Evolutionary conservation across 2,888 invertebrate species (phyloP).

Genomic region (Andricus curvator): DNA sequence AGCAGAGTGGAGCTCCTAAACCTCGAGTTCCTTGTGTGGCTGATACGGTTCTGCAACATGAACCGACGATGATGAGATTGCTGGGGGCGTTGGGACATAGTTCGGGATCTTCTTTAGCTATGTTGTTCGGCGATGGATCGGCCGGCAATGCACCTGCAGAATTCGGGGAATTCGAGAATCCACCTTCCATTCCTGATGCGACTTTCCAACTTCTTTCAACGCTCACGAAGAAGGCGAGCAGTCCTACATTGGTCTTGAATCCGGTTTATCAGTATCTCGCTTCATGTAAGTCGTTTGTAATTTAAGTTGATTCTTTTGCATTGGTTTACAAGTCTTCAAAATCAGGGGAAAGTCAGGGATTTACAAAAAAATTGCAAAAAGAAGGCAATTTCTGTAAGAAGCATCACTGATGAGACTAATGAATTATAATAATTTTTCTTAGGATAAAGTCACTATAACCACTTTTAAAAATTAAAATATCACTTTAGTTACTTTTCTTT

Average conservation of each 20-base stretch:
- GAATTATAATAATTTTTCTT: no score
- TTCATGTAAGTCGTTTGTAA: constrained; percentile 73
- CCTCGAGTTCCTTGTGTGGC: constrained; percentile 84
- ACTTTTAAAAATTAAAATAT: no score
- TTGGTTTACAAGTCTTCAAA: not conserved
- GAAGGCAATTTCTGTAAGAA: no score
- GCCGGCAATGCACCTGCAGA: constrained; percentile 72
- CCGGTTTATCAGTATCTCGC: constrained; percentile 83
- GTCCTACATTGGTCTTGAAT: constrained; percentile 87
- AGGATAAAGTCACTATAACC: no score
- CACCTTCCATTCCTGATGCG: constrained; percentile 90
- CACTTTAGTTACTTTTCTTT: no score
- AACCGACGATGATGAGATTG: constrained; percentile 90
- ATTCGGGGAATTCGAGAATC: constrained; percentile 80
- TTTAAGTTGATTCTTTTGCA: constrained; percentile 13
- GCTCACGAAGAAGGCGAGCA: constrained; percentile 87
- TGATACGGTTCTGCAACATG: constrained; percentile 87
- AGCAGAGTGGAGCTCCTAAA: constrained; percentile 63
- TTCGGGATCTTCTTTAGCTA: constrained; percentile 84
- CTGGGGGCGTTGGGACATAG: constrained; percentile 90
- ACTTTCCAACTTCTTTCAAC: constrained; percentile 91
- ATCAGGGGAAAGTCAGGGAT: no score
- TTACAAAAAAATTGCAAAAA: no score
- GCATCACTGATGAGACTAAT: no score
- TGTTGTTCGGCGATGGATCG: constrained; percentile 81